Evolutionary conservation across 2,888 invertebrate species (phyloP).

Genomic region (Polymixis lichenea): DNA sequence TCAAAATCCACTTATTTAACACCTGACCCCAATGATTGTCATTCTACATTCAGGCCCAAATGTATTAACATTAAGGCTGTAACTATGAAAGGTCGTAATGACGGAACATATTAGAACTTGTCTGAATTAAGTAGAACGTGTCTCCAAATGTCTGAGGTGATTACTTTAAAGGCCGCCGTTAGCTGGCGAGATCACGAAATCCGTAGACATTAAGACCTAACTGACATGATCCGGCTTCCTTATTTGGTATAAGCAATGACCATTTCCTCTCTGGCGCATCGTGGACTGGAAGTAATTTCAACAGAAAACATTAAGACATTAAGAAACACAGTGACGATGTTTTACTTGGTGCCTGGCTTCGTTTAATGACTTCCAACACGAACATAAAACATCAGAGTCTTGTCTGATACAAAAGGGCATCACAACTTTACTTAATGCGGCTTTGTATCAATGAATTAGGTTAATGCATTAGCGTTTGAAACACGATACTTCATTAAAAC

Average conservation of each 20-base stretch:
- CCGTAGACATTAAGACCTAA: constrained; percentile 72
- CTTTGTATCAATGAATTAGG: constrained; percentile 14
- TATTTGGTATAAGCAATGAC: constrained; percentile 72
- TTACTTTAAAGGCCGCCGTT: constrained; percentile 74
- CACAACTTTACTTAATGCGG: constrained; percentile 31
- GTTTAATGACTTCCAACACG: constrained; percentile 61
- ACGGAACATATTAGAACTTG: constrained; percentile 74
- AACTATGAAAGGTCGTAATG: constrained; percentile 69
- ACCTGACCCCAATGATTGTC: constrained; percentile 65
- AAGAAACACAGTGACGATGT: constrained; percentile 58
- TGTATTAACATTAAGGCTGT: constrained; percentile 64
- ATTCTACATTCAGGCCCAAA: constrained; percentile 58
- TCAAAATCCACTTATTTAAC: constrained; percentile 60
- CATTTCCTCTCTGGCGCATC: constrained; percentile 59
- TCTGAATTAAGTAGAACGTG: constrained; percentile 74
- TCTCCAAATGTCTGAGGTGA: constrained; percentile 71
- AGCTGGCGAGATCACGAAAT: constrained; percentile 73
- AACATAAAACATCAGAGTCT: constrained; percentile 51
- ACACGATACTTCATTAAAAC: constrained; percentile 24
- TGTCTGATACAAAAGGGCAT: constrained; percentile 43
- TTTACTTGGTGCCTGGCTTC: constrained; percentile 48
- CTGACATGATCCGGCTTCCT: constrained; percentile 71
- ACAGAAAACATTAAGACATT: constrained; percentile 64
- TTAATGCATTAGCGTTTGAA: constrained; percentile 25
- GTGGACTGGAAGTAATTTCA: constrained; percentile 59